Conservation (phyloP, 92 coral and sea anemone genomes). For the Zoanthus gigantus region DNA sequence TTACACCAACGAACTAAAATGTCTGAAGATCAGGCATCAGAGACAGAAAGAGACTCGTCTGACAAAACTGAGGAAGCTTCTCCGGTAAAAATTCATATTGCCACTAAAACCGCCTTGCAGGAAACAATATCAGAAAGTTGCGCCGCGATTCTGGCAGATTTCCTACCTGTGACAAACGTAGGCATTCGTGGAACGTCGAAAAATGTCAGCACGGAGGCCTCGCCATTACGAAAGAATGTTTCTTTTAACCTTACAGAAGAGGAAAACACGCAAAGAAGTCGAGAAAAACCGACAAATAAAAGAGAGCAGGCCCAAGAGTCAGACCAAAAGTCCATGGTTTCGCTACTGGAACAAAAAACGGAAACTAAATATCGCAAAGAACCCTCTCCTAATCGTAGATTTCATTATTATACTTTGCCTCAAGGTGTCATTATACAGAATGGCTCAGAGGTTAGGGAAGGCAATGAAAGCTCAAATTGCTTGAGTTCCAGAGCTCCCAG, state of each 20-base stretch:
- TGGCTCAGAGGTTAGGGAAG: conserved; percentile 77
- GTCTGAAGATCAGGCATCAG: neutral
- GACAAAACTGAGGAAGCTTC: conserved; percentile 1
- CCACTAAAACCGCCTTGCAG: conserved; percentile 26
- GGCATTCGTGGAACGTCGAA: neutral
- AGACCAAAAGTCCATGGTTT: neutral
- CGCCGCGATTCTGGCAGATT: conserved; percentile 41
- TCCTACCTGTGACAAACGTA: conserved; percentile 1
- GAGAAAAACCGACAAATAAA: neutral
- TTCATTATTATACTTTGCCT: conserved; percentile 38
- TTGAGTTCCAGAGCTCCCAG: neutral
- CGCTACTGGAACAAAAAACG: neutral
- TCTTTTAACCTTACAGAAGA: conserved; percentile 34
- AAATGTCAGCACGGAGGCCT: neutral
- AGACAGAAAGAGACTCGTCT: neutral
- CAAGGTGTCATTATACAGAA: conserved; percentile 83
- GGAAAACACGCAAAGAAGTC: neutral
- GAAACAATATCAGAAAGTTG: conserved; percentile 41
- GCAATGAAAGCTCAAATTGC: conserved; percentile 39
- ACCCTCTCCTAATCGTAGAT: conserved; percentile 16
- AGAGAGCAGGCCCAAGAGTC: neutral
- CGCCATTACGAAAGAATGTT: conserved; percentile 33
- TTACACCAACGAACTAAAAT: neutral
- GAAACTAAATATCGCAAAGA: neutral
- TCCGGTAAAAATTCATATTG: conserved; percentile 16